Evolutionary conservation across 92 coral and sea anemone species (phyloP).

Genomic region (Parazoanthus darwini): DNA sequence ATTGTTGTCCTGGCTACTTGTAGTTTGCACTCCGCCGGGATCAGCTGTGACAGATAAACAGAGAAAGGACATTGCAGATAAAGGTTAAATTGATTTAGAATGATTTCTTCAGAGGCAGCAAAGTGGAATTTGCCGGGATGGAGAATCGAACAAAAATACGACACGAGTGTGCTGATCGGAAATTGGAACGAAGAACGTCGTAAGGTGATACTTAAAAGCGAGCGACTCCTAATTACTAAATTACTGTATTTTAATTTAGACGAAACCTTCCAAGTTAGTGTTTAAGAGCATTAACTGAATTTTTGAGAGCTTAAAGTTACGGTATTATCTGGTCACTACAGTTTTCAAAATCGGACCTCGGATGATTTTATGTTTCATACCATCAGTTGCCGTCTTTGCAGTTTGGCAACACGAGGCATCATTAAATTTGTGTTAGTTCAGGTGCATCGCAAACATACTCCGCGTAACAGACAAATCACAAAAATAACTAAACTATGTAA

Average conservation of each 20-base stretch:
- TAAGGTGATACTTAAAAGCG: constrained; percentile 51
- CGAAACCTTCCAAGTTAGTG: not conserved
- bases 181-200: constrained; percentile 96
- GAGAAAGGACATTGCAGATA: not conserved
- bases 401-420: not conserved
- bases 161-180: constrained; percentile 86
- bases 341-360: not conserved
- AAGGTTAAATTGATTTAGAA: constrained; percentile 20
- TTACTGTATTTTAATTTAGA: constrained; percentile 7
- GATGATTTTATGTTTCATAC: not conserved
- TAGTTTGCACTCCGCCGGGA: not conserved
- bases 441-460: not conserved
- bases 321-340: not conserved
- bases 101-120: constrained; percentile 64
- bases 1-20: constrained; percentile 34
- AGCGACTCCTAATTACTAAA: constrained; percentile 13
- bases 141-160: constrained; percentile 90
- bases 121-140: constrained; percentile 96
- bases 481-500: too few relatives aligned
- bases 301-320: not conserved
- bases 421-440: not conserved
- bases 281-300: not conserved
- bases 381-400: not conserved
- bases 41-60: constrained; percentile 16
- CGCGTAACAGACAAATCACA: too few relatives aligned